Evolutionary conservation across 1,140 invertebrate species (phyloP).

Genomic region (Coelopa frigida): DNA sequence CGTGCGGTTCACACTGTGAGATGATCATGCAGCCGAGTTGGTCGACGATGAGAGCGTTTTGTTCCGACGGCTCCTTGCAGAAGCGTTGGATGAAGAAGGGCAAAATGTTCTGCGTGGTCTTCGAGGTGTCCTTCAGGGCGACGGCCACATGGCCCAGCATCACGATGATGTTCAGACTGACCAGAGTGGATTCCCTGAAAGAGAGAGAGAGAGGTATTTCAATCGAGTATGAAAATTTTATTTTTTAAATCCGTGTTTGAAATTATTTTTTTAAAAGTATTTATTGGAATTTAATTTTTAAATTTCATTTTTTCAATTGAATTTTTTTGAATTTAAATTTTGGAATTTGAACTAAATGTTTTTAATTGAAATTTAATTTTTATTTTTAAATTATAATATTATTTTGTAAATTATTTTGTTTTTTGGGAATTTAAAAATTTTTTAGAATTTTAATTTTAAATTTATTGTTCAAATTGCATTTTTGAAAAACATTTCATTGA

Average conservation of each 20-base stretch:
- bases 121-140: constrained; percentile 82
- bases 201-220: neutral
- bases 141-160: constrained; percentile 96
- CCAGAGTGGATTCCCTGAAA: constrained; percentile 73
- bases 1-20: constrained; percentile 71
- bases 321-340: neutral
- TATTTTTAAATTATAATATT: too few species aligned
- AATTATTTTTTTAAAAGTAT: too few species aligned
- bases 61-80: constrained; percentile 75
- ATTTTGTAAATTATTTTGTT: too few species aligned
- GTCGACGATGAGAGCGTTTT: constrained; percentile 93
- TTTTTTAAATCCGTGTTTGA: too few species aligned
- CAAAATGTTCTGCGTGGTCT: constrained; percentile 88
- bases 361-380: too few species aligned
- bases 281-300: too few species aligned
- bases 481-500: neutral
- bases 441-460: neutral
- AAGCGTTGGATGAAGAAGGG: constrained; percentile 97
- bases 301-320: too few species aligned
- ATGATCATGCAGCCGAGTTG: constrained; percentile 97
- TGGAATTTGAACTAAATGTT: too few species aligned
- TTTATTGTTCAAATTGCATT: neutral
- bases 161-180: constrained; percentile 94
- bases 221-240: neutral
- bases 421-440: neutral